Base-by-base conservation (phyloP, 2,113 vertebrate species). In the Macrotus californicus region DNA sequence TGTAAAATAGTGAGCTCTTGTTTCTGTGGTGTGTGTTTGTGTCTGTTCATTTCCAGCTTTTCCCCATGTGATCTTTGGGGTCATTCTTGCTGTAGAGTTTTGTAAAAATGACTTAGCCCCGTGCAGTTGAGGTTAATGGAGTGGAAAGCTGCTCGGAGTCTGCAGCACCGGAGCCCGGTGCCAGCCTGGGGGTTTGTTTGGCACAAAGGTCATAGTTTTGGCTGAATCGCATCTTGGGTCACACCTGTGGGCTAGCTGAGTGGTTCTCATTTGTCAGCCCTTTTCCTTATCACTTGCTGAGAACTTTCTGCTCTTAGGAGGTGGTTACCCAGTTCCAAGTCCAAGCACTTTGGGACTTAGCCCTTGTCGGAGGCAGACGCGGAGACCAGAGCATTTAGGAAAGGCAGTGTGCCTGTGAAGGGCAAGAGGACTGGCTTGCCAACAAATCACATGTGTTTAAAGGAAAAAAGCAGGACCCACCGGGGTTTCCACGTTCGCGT, bases 51-150 rank as follows among this genome's bases (percentile, higher is more conserved):
- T 61, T 83, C 46, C 26, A 56, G 39, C 70, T n/a, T 87, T 86
- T 96, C 70, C 24, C 8, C 31, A 26, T 67, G 61, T 24, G 22
- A 36, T 39, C 52, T 50, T 70, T 79, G 80, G 31, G 2, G 50
- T 95, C 39, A 26, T 72, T n/a, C 22, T 64, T 95, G n/a, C 50
- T 59, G 89, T 89, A 70, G 16, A 83, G 11, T 67, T 96, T 67
- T 75, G 10, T 85, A 26, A 66, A 34, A n/a, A 43, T 77, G 29
- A 61, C 52, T 52, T 77, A 13, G 9, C 18, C 22, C 13, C 19
- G 6, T 29, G 61, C 41, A 29, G 11, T 9, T n/a, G 56, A 91
- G 67, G 22, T 13, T 43, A 81, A 61, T 59, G 22, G 0, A 72
- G 52, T 8, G 59, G 54, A 90, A 61, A 79, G 24, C 34, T 5